These are phyloP conservation scores for Mirounga angustirostris DNA, from an alignment of 2,113 vertebrate genomes.

Conservation along the genomic window DNA sequence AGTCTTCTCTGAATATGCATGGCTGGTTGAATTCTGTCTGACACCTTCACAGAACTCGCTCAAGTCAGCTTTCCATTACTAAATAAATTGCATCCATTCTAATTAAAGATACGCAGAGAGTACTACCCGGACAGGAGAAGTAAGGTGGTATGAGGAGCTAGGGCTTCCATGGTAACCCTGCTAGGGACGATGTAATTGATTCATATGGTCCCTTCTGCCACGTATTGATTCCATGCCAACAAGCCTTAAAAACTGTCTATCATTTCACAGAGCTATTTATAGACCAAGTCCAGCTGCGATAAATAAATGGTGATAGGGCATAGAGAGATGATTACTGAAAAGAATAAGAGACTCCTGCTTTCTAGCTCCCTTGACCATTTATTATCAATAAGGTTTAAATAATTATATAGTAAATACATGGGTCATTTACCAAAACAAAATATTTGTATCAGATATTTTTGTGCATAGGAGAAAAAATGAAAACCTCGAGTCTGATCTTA, in stretches of 20 bases:
- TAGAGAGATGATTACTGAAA: slow-evolving; percentile 71
- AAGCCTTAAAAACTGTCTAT: slow-evolving; percentile 84
- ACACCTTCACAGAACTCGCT: slow-evolving; percentile 80
- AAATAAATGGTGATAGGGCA: slow-evolving; percentile 84
- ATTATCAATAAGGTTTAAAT: slow-evolving; percentile 15
- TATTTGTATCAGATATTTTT: not conserved
- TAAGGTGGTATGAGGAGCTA: slow-evolving; percentile 65
- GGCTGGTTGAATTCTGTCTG: slow-evolving; percentile 82
- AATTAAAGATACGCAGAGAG: slow-evolving; percentile 82
- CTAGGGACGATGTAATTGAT: slow-evolving; percentile 83
- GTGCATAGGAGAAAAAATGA: not conserved
- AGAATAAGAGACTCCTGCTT: slow-evolving; percentile 58
- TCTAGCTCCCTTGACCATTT: not conserved
- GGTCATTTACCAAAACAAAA: not conserved
- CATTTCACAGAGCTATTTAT: slow-evolving; percentile 89
- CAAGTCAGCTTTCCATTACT: slow-evolving; percentile 81
- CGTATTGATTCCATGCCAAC: slow-evolving; percentile 86
- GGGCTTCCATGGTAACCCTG: slow-evolving; percentile 89
- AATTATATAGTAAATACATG: not conserved
- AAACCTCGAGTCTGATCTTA: not conserved
- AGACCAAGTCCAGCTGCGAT: slow-evolving; percentile 85
- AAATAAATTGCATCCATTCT: slow-evolving; percentile 85
- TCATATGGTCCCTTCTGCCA: slow-evolving; percentile 76
- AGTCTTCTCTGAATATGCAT: slow-evolving; percentile 77
- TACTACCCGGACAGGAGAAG: slow-evolving; percentile 55